Evolutionary conservation across 1,140 invertebrate genomes (phyloP).

Genomic region (Ditylenchus dipsaci): DNA sequence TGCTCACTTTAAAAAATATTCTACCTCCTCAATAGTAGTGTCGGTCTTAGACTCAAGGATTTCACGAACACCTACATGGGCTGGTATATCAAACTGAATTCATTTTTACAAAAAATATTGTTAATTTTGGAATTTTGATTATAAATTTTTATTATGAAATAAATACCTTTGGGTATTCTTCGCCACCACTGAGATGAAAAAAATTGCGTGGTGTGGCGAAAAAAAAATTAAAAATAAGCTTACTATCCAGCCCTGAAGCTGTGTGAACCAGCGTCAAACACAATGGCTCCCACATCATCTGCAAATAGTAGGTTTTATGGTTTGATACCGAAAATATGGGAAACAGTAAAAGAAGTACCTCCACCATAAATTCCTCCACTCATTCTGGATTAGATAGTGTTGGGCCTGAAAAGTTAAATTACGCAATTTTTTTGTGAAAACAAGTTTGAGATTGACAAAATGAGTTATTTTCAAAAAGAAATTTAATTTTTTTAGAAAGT

Average conservation of each 20-base stretch:
- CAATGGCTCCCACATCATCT: constrained; percentile 48
- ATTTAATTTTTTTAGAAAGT: no score
- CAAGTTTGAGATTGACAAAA: no score
- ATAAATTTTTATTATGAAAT: no score
- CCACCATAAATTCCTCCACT: constrained; percentile 42
- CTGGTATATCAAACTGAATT: constrained; percentile 45
- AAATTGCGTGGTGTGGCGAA: constrained; percentile 2
- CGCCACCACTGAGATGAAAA: constrained; percentile 30
- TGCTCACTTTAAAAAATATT: not conserved
- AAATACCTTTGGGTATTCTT: constrained; percentile 42
- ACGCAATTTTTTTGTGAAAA: no score
- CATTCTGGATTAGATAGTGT: constrained; percentile 14
- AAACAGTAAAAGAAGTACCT: constrained; percentile 29
- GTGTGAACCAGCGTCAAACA: constrained; percentile 42
- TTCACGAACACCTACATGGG: constrained; percentile 30
- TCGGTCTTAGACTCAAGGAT: constrained; percentile 14
- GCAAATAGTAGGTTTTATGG: constrained; percentile 10
- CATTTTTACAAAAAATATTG: not conserved
- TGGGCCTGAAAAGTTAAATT: no score
- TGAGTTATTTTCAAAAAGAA: no score
- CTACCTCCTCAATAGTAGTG: constrained; percentile 24
- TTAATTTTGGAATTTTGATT: no score
- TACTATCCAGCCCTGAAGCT: constrained; percentile 29
- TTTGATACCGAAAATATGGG: constrained; percentile 17
- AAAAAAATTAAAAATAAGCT: not conserved